Conservation (phyloP, 2,113 vertebrate genomes). For the Festucalex cinctus region DNA sequence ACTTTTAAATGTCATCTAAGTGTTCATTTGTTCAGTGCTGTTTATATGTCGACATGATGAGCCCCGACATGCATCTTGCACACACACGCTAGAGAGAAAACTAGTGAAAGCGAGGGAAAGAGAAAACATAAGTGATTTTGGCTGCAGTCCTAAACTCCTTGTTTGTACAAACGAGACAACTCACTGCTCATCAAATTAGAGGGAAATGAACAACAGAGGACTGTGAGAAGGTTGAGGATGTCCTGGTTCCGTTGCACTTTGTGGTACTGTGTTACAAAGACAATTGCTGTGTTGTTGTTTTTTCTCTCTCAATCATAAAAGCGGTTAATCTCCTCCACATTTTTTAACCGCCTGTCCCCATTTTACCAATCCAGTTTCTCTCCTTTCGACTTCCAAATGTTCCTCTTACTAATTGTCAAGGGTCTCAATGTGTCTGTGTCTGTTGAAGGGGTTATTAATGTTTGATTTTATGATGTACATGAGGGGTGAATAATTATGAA, state of each 20-base stretch:
- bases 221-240: slow-evolving; percentile 19
- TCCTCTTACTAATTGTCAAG: no score
- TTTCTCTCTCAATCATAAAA: not conserved
- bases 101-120: not conserved
- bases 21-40: no score
- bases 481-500: no score
- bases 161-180: slow-evolving; percentile 16
- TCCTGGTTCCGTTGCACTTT: slow-evolving; percentile 5
- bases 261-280: not conserved
- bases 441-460: no score
- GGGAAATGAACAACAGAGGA: slow-evolving; percentile 20
- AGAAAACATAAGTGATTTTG: slow-evolving; percentile 5
- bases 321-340: no score
- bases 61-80: not conserved
- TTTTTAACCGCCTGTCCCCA: no score
- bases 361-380: no score
- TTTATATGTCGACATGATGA: not conserved
- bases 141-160: slow-evolving; percentile 1
- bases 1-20: not conserved
- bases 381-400: no score
- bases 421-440: no score
- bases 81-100: not conserved
- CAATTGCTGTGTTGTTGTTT: not conserved
- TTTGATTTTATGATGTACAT: no score
- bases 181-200: slow-evolving; percentile 2